Base-by-base conservation (phyloP, 2,113 vertebrate species). In the Dendrocopos noguchii region DNA sequence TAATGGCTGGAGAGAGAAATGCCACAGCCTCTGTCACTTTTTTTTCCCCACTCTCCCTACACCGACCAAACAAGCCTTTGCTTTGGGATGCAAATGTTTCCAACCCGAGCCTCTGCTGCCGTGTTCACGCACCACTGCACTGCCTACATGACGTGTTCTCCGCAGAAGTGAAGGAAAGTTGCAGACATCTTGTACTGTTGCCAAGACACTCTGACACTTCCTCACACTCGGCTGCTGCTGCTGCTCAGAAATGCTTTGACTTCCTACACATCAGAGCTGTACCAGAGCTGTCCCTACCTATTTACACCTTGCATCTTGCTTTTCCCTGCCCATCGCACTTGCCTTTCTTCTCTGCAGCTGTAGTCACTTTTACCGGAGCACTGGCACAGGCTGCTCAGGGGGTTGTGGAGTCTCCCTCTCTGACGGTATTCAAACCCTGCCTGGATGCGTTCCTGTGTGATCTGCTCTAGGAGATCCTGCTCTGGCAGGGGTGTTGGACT, bases 1-100 rank as follows among this genome's bases (percentile, higher is more conserved):
- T 97, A 97, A 96, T 97, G 96, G 90, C 88, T 94, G 94, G 92
- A 77, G 84, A 95, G 63, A 94, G 80, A 93, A 95, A 97, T 95
- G 92, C 85, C 91, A 94, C 47, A 96, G 92, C 85, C 91, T 86
- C 72, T 95, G 84, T 74, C 94, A 96, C 60, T 87, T 80, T 75
- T 83, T 81, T 83, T 85, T 80, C 16, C 7, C 14, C 95, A 78
- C n/a, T 59, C 80, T 97, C 84, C 82, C 86, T 68, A 93, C 68
- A 84, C 34, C 80, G 3, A 83, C 78, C 76, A 65, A 86, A 90
- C 64, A 88, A 95, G 84, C 42, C 68, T 85, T 90, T 94, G 70
- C 92, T 95, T 90, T 93, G 5, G 6, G 6, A 90, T 70, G 87
- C 90, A 91, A 95, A 14, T 89, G 91, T 82, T 96, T 95, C 89